Base-by-base conservation (phyloP, 2,113 vertebrate genomes). In the Nibea albiflora region DNA sequence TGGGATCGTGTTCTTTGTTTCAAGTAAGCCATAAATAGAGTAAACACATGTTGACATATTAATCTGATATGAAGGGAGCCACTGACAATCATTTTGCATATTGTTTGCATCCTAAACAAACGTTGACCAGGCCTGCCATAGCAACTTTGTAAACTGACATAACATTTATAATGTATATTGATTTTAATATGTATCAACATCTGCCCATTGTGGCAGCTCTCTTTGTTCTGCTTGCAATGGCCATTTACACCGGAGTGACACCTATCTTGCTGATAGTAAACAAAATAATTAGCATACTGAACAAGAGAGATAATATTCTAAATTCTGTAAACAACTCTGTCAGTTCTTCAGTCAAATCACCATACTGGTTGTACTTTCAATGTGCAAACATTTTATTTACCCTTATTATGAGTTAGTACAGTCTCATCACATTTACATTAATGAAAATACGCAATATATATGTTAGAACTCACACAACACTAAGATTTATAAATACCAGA, bases 141-240 rank as follows among this genome's bases (percentile, higher is more conserved):
- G 26, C 52, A 68, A 65, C 35, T 39, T 17, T 28, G 5, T 46
- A n/a, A 16, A 17, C 35, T 53, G 0, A 72, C 7, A 72, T 9
- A n/a, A 76, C 26, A 8, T 60, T 64, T 24, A 8, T 5, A 11
- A 19, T 54, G 35, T 39, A 0, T 12, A 44, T 15, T 28, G 0
- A 44, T 73, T 61, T 78, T 44, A 39, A 78, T 47, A n/a, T 72
- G 1, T 10, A 0, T 57, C 4, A 5, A 17, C 61, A 31, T 92
- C 8, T 63, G 11, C 28, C 60, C 2, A 2, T 44, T 19, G 46
- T 26, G 14, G 14, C 85, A 97, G 97, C 95, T 42, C 94, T 98
- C 19, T 96, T 97, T 56, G 92, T 97, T 61, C 92, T 97, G 63
- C 89, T 97, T 88, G 97, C 96, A n/a, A 95, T 98, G 96, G 97